A percentile compares a stretch with the other conserved stretches of the same genome.
Evolutionary conservation across 2,888 invertebrate genomes (phyloP).

Genomic region (Neoitamus cyanurus): DNA sequence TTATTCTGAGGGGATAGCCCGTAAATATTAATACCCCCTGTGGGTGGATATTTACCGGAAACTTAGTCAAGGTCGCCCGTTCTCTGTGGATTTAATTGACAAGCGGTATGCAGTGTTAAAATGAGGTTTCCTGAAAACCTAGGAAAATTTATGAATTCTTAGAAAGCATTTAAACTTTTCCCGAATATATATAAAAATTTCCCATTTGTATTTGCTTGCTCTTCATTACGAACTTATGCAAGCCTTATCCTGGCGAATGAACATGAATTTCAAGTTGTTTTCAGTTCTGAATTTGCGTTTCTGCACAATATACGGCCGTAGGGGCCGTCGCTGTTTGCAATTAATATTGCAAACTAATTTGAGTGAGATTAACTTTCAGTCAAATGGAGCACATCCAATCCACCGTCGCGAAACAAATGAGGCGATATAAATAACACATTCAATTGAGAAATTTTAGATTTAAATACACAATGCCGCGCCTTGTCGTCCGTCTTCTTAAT

Average conservation of each 20-base stretch:
- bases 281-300: neutral
- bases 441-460: constrained; percentile 11
- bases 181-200: neutral
- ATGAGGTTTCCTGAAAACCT: too few species aligned
- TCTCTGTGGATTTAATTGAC: too few species aligned
- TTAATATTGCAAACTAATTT: neutral
- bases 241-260: neutral
- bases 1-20: too few species aligned
- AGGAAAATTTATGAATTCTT: neutral
- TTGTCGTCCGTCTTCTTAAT: neutral
- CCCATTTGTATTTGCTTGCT: neutral
- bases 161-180: neutral
- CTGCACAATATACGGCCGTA: neutral
- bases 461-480: neutral
- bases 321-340: neutral
- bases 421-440: constrained; percentile 16
- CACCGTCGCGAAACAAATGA: neutral
- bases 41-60: too few species aligned
- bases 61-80: too few species aligned
- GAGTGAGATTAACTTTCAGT: neutral
- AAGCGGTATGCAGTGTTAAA: too few species aligned
- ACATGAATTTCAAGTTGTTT: neutral
- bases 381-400: neutral
- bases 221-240: neutral
- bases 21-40: too few species aligned